A percentile compares a stretch with the other conserved stretches of the same genome.
Conservation (phyloP, 1,140 invertebrate species). For the Drosophila lini region DNA sequence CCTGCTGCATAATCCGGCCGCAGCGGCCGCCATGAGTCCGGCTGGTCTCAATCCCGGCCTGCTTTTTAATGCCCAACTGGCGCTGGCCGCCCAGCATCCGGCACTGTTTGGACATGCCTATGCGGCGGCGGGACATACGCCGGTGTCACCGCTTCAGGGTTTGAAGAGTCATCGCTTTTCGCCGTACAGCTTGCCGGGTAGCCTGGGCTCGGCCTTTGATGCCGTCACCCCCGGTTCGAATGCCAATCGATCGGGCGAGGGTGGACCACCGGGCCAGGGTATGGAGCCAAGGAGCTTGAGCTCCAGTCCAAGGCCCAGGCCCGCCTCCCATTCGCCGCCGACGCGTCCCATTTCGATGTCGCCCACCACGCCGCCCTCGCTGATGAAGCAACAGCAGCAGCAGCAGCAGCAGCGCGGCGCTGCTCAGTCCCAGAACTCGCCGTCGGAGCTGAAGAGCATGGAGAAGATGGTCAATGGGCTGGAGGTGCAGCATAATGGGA, state of each 20-base stretch:
- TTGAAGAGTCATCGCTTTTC: conserved; percentile 88
- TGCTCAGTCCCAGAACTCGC: conserved; percentile 85
- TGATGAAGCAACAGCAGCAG: conserved; percentile 57
- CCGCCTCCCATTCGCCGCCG: conserved; percentile 86
- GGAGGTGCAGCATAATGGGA: conserved; percentile 88
- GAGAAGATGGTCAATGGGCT: conserved; percentile 98
- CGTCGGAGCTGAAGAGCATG: conserved; percentile 94
- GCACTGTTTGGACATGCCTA: conserved; percentile 89
- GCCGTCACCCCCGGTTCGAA: conserved; percentile 90
- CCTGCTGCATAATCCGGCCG: conserved; percentile 86
- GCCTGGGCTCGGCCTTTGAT: conserved; percentile 92
- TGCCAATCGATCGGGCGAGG: conserved; percentile 68
- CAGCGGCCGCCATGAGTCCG: conserved; percentile 86
- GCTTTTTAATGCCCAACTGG: conserved; percentile 92
- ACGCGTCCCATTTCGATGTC: conserved; percentile 85
- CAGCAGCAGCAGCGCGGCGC: not conserved
- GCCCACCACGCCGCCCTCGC: conserved; percentile 85
- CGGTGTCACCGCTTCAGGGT: conserved; percentile 86
- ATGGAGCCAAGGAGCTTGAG: conserved; percentile 87
- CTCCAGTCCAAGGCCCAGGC: conserved; percentile 88
- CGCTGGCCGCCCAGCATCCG: conserved; percentile 92
- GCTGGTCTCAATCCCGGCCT: conserved; percentile 89
- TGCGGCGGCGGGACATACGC: conserved; percentile 86
- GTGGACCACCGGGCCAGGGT: conserved; percentile 38
- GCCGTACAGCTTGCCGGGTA: conserved; percentile 91